Conservation (phyloP, 2,797 vertebrate species). For the Myripristis jacobus region DNA sequence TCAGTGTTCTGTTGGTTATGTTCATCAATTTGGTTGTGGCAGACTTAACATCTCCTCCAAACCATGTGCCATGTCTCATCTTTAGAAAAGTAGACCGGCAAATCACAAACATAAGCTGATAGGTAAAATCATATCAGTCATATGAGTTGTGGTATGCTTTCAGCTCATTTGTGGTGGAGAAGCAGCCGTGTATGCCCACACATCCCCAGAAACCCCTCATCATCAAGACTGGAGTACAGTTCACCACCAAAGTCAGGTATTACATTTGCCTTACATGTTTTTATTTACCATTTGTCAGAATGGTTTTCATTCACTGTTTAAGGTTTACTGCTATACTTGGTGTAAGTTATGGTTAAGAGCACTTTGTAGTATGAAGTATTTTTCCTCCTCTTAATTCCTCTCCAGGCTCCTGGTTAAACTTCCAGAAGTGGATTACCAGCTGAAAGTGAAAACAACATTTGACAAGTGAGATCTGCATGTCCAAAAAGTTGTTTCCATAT, state of each 20-base stretch:
- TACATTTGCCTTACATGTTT: neutral
- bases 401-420: conserved; percentile 94
- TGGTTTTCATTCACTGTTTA: neutral
- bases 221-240: conserved; percentile 96
- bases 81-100: too few relatives aligned
- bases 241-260: conserved; percentile 97
- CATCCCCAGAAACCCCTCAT: conserved; percentile 96
- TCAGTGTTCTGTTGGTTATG: too few relatives aligned
- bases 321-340: neutral
- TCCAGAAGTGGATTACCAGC: conserved; percentile 96
- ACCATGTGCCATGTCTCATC: too few relatives aligned
- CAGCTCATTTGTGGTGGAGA: conserved; percentile 97
- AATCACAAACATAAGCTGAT: too few relatives aligned
- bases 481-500: neutral
- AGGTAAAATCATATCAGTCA: too few relatives aligned
- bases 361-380: too few relatives aligned
- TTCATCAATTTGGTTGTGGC: too few relatives aligned
- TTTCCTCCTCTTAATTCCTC: conserved; percentile 39
- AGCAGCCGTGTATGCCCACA: conserved; percentile 97
- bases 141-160: conserved; percentile 17
- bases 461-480: conserved; percentile 89
- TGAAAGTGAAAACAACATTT: conserved; percentile 97
- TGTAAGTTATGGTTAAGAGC: neutral
- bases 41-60: too few relatives aligned
- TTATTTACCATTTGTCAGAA: neutral